Conservation (phyloP, 2,797 vertebrate genomes). For the Falco biarmicus region DNA sequence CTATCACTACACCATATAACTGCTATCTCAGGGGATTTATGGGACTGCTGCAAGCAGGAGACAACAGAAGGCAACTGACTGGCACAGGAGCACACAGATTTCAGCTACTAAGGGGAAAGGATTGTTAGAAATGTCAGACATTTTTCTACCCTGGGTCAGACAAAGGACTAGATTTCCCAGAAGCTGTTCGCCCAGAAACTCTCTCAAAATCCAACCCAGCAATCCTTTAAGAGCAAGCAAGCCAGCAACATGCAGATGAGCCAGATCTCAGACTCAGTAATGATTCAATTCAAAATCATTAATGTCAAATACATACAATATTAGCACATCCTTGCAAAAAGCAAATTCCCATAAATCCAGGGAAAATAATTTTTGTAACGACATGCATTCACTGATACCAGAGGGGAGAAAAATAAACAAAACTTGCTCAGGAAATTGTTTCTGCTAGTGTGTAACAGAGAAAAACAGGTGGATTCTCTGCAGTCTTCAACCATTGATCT, state of each 20-base stretch:
- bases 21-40: neutral
- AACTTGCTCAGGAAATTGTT: neutral
- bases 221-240: neutral
- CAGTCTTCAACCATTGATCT: neutral
- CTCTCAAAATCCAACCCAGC: neutral
- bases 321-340: conserved; percentile 11
- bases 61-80: neutral
- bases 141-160: neutral
- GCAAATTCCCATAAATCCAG: conserved; percentile 7
- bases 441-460: neutral
- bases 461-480: neutral
- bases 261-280: neutral
- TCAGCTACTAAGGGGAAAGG: neutral
- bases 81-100: neutral
- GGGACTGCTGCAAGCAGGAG: neutral
- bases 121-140: neutral
- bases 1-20: neutral
- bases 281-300: conserved; percentile 9
- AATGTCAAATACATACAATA: neutral
- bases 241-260: neutral
- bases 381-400: neutral
- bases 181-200: conserved; percentile 1
- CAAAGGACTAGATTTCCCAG: conserved; percentile 18
- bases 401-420: neutral
- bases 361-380: neutral